Base-by-base conservation (phyloP, 2,888 invertebrate species). In the Hemicrepidius hirtus region DNA sequence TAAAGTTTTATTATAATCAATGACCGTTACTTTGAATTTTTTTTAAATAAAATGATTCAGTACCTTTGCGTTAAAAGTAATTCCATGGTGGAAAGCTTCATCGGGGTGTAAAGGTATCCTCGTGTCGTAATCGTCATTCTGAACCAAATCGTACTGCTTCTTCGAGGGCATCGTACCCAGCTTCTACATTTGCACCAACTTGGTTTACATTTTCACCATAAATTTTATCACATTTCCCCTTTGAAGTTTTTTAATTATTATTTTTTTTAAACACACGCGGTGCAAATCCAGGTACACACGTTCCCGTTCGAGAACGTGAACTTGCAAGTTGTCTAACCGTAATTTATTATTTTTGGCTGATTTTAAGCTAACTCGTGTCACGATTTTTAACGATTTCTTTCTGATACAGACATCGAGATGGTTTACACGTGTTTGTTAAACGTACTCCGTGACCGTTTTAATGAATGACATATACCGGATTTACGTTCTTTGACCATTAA, bases 61-160 rank as follows among this genome's bases (percentile, higher is more conserved):
- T 88, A 98, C 98, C 96, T 98, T 98, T 80, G 97, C 98, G 88
- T 97, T 95, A 89, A 98, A 99, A 82, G 94, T 93, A 86, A 99
- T 98, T 81, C 99, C 99, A 86, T 96, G 96, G 81, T 96, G 94
- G 89, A 98, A 99, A 76, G 98, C 98, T 88, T 98, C 97, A 79
- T 99, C 99, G 73, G 97, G 94, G 87, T 98, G 97, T 79, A 98
- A 88, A n/a, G 98, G 98, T 84, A 98, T 96, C 84, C 97, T 91
- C 76, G 95, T 94, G 87, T 99, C 98, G 87, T 95, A 97, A 84
- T 98, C 97, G 87, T 98, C 98, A 87, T 96, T 96, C 81, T 96
- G 95, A 84, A 99, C 98, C 88, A 97, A 91, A 88, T 98, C 95
- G 90, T 98, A 98, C 83, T 93, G 92, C 87, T 94, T 94, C 87